Evolutionary conservation across 2,888 invertebrate species (phyloP), one percentile per base, ranked within the genome.

Genomic region (Drosophila kokeensis): DNA sequence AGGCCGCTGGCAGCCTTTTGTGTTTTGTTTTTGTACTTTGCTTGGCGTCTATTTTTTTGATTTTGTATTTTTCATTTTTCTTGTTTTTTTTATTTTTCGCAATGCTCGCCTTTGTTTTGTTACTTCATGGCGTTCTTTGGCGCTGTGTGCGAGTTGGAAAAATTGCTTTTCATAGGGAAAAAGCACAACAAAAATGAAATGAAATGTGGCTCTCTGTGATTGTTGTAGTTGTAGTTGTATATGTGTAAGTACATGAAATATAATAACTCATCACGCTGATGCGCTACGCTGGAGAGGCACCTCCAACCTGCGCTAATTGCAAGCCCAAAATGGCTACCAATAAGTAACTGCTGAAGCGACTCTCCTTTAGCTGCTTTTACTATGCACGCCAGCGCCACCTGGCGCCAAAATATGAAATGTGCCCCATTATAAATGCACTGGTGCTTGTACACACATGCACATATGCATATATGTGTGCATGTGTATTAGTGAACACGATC

Each of bases 231-330:
- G 36, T 52, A 57, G 27, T 49, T 70, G 52, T 55, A 64, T 29
- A 34, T 42, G 10, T 60, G 42, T 60, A 7, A 55, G 67, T 66
- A 32, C 50, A 59, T 67, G 71, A 71, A 78, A 79, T 84, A 82
- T 81, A 89, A 87, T 85, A 87, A 87, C 70, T 81, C 82, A 73
- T 76, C 77, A 40, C 49, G 53, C 45, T 80, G 78, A 80, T 78
- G 77, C 66, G 66, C 60, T 76, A 70, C 65, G 66, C 57, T 59
- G 54, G 32, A 73, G 59, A 45, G 18, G 24, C 61, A 53, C 52
- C 81, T 67, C 36, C 63, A 76, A 62, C 54, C 77, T 59, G 58
- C 55, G 78, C 38, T 72, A 78, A 72, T 80, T 80, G 81, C 72
- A 63, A 65, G 27, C 24, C 21, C 73, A 78, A 81, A 78, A 78